Base-by-base conservation (phyloP, 1,140 invertebrate genomes). In the Ceratitis capitata region DNA sequence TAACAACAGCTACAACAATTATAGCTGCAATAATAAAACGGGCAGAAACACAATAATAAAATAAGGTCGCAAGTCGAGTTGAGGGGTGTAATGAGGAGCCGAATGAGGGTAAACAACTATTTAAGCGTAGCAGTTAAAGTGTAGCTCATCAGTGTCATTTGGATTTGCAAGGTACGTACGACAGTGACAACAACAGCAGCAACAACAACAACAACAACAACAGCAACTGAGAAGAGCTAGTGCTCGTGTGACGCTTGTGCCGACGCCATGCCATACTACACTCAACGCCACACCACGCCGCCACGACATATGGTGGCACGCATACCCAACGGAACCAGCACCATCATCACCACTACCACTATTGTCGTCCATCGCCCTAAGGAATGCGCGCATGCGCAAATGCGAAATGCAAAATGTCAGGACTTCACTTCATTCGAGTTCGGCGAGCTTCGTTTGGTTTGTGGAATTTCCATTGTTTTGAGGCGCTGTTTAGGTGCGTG, bases 381-480 rank as follows among this genome's bases (percentile, higher is more conserved):
- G 89, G 89, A 90, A 90, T 90, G 89, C 88, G 89, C 39, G 69
- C 69, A 78, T 78, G 69, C 69, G 69, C 69, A 78, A n/a, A 78
- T 88, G 88, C 88, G 89, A 90, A 90, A 90, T 90, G 89, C 89
- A 90, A 90, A 90, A 90, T 90, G 89, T 90, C 89, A 89, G 89
- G n/a, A n/a, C 87, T 89, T 23, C 88, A 87, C 88, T 89, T 86
- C 86, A 89, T 88, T 90, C 90, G 89, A 51, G 61, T 84, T 86
- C 86, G 49, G 35, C 86, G 7, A 1, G 47, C 64, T 82, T 86
- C 87, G 53, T 29, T 88, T 90, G 85, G 82, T 85, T 87, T 78
- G 82, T 84, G 89, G 89, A 90, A 90, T 90, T 90, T 90, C 89
- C 86, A 90, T 90, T 90, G 89, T 90, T 90, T 90, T 88, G 32